Evolutionary conservation across 2,113 vertebrate species (phyloP), one percentile per base, ranked within the genome.

Genomic region (Pangasianodon gigas): DNA sequence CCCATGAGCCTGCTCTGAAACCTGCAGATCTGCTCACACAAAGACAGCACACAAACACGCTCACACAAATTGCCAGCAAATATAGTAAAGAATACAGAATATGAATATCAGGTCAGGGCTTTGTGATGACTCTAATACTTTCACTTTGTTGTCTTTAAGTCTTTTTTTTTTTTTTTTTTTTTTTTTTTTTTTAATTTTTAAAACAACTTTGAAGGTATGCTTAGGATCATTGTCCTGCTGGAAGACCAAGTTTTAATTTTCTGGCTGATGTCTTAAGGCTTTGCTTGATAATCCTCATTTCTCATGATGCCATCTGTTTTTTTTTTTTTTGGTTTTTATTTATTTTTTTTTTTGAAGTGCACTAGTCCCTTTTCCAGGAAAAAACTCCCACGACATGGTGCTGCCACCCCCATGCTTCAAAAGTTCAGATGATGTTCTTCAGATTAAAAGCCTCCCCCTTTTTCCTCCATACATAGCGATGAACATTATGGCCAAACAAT

Each of bases 1-100:
- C 92, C 93, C 90, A 91, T 81, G 89, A 88, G 88, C 71, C 84
- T 52, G 51, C 80, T 54, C 44, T 85, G 88, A 88, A 86, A 90
- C 69, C 85, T 81, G 58, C 51, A 87, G 71, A 32, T 32, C 46
- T 69, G 46, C 65, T 71, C 48, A 44, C 82, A 87, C 44, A 89
- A n/a, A 77, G 21, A 77, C 74, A n/a, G 24, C 91, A 90, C 74
- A 86, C 46, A 90, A 65, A 87, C 44, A 62, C n/a, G 84, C 75
- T 92, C 87, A 90, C 56, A 89, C 92, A 89, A 81, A 69, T 51
- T 62, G 2, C 79, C 26, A 81, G 80, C 52, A 10, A 56, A 37
- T 37, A 21, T 26, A 54, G 26, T 54, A 8, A 16, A 54, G 79
- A 60, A 24, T 37, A 54, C 80, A 56, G 80, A 56, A 54, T 19